Base-by-base conservation (phyloP, 2,113 vertebrate species). In the Camelus dromedarius region DNA sequence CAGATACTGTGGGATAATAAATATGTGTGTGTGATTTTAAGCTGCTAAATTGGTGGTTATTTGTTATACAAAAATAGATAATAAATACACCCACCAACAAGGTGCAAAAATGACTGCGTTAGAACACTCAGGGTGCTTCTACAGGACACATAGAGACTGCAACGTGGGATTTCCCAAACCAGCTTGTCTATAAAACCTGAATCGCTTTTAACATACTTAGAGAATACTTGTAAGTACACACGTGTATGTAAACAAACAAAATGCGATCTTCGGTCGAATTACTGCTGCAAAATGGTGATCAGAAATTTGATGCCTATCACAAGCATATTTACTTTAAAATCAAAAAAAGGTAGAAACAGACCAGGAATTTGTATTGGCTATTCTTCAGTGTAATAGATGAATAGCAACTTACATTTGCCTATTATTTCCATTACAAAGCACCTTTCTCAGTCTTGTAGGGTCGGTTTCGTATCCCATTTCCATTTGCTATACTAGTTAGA, bases 371-470 rank as follows among this genome's bases (percentile, higher is more conserved):
- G 13, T 30, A 67, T 79, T 83, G 86, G 50, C 54, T 86, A 13
- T 69, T 86, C 56, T 70, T 79, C 58, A 66, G 38, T 14, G 16
- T 42, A 64, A 64, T 4, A 91, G 58, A 56, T 62, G 48, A 95
- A 67, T 1, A 86, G 73, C 46, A 89, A 81, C 42, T 60, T 66
- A 70, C 1, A 8, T 56, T 77, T 89, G 54, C 42, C 56, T 92
- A 58, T 83, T 70, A 80, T 89, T 96, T 93, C 42, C 32, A 86
- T 62, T 91, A 93, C 28, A 89, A 96, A 95, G 64, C 83, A 50
- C 80, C 56, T 67, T 67, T 75, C 54, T 92, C 73, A 67, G 5
- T 73, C 79, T 64, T 92, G 46, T 26, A 13, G 69, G 38, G 22
- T 46, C 69, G n/a, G 46, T 48, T 72, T 87, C 67, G 15, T 50